Conservation (phyloP, 1,140 invertebrate species). For the Leptinotarsa defecta region DNA sequence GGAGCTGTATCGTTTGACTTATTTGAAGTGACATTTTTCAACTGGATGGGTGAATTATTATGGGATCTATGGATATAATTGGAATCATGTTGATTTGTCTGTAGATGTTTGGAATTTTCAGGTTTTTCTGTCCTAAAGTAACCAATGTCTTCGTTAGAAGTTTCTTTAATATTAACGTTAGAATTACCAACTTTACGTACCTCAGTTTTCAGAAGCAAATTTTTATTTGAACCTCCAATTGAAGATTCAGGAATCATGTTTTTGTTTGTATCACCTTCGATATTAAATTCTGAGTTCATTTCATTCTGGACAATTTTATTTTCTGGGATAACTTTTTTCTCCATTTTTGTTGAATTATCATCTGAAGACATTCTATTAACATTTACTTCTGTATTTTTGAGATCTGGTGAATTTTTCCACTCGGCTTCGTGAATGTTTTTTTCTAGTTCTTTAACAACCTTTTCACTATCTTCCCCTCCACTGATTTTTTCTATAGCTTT, state of each 20-base stretch:
- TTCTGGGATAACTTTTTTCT: not conserved
- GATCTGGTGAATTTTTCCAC: slow-evolving; percentile 10
- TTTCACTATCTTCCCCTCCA: slow-evolving; percentile 36
- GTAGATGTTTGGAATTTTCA: no score
- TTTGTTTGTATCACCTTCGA: no score
- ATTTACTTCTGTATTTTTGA: not conserved
- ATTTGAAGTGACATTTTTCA: slow-evolving; percentile 9
- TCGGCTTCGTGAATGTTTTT: slow-evolving; percentile 30
- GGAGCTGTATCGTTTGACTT: slow-evolving; percentile 20
- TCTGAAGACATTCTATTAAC: not conserved
- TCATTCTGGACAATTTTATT: not conserved
- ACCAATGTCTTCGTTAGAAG: no score
- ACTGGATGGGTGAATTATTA: not conserved
- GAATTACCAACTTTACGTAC: no score
- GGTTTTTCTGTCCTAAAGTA: no score
- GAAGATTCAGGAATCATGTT: no score
- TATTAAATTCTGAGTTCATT: no score
- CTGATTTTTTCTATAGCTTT: slow-evolving; percentile 50
- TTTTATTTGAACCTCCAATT: no score
- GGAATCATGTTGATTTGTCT: no score
- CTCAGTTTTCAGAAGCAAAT: no score
- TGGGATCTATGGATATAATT: no score
- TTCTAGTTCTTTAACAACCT: slow-evolving; percentile 37
- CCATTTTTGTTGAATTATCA: not conserved
- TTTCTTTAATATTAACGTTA: no score